Evolutionary conservation across 2,113 vertebrate genomes (phyloP), one percentile per base, ranked within the genome.

Genomic region (Lates calcarifer): DNA sequence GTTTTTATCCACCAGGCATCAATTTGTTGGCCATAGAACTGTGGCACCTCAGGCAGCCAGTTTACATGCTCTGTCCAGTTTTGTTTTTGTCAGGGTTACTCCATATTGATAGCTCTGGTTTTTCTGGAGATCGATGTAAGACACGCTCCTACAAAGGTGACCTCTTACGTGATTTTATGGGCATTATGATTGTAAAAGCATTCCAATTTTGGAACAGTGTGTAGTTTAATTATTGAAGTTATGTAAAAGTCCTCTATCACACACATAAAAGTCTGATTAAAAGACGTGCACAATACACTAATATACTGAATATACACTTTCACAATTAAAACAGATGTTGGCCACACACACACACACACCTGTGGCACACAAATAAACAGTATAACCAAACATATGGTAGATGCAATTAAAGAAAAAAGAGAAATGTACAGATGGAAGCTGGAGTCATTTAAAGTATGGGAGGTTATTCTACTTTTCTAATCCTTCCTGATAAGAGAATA

Each of bases 1-100:
- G n/a, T 73, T 82, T 84, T 88, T 77, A 87, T 88, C 90, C 84
- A 86, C 72, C 81, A 83, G 55, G 73, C 90, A 87, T 90, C 84
- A 82, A 64, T 78, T 88, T 87, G 51, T 86, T 86, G 85, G 83
- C 87, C 29, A 15, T 2, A 85, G 72, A 88, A 80, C 55, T 69
- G 87, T 74, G 39, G 51, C 6, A 37, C 69, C 79, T 60, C 51
- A 67, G 60, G 78, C 74, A 74, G 75, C 74, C 82, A 63, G 53
- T 81, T 84, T 72, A 61, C 71, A 86, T 58, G 35, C 69, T 63
- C 77, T 55, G 60, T 63, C 78, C 81, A 22, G 45, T 41, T 82
- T 55, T 62, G 63, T 14, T 71, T 83, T 65, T 80, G 81, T 74
- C 77, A 79, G 47, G 29, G 65, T 57, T 55, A 53, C 63, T 87